Conservation (phyloP, 2,797 vertebrate species). For the Oreochromis grahami region DNA sequence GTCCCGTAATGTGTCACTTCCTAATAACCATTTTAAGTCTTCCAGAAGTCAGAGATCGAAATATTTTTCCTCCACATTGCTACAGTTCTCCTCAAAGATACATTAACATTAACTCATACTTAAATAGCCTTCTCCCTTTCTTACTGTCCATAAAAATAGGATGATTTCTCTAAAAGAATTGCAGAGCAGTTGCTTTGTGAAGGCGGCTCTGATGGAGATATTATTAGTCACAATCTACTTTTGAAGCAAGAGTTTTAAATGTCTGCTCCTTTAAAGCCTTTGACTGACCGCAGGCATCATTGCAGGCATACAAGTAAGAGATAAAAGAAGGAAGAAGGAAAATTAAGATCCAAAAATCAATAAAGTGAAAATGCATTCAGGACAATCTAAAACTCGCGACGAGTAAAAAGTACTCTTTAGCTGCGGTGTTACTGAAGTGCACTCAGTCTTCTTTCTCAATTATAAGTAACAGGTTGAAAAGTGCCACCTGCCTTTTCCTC, state of each 20-base stretch:
- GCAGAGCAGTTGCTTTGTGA: background rate
- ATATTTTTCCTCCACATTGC: background rate
- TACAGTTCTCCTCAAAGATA: background rate
- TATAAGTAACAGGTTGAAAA: constrained; percentile 1
- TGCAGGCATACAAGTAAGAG: background rate
- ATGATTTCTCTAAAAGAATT: background rate
- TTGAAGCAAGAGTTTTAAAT: background rate
- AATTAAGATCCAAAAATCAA: background rate
- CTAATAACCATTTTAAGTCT: background rate
- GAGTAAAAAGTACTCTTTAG: background rate
- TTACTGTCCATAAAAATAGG: background rate
- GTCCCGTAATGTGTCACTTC: background rate
- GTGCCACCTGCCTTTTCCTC: background rate
- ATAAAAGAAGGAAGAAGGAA: background rate
- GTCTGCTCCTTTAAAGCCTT: background rate
- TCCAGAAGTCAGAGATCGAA: background rate
- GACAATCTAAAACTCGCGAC: background rate
- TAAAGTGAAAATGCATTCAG: background rate
- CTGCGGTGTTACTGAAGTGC: background rate
- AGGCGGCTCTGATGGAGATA: constrained; percentile 25
- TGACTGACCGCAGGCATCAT: background rate
- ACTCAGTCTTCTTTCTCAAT: background rate
- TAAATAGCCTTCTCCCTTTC: background rate
- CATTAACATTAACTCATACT: background rate
- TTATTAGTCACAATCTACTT: background rate